A percentile compares a stretch with the other conserved stretches of the same genome.
phyloP scores from a whole-genome alignment of 2,113 vertebrate species.

The Peromyscus polionotus region DNA sequence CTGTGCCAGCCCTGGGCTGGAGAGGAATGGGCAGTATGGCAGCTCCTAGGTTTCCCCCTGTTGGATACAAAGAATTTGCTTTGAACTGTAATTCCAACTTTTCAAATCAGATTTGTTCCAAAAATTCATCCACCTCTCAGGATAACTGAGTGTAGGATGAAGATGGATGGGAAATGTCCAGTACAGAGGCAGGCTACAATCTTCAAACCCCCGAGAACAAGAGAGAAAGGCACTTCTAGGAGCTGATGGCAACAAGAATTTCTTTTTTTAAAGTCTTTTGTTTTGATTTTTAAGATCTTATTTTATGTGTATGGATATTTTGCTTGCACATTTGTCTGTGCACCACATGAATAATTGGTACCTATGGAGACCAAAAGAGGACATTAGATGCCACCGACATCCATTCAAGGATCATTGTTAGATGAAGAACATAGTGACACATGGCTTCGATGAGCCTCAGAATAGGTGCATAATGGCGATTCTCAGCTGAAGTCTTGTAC shows the following conservation, averaged over 20 bases:
- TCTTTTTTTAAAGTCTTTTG: background rate
- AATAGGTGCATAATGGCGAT: background rate
- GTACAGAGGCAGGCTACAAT: slow-evolving; percentile 11
- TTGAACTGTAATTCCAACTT: background rate
- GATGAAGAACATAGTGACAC: slow-evolving; percentile 6
- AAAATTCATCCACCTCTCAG: slow-evolving; percentile 45
- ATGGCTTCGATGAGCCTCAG: background rate
- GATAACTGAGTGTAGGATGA: slow-evolving; percentile 21
- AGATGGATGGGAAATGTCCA: slow-evolving; percentile 37
- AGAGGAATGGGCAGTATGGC: background rate
- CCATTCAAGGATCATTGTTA: background rate
- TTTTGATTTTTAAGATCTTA: background rate
- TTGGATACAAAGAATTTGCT: background rate
- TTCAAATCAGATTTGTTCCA: slow-evolving; percentile 11
- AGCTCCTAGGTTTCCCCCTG: background rate
- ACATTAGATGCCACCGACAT: background rate
- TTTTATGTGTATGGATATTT: background rate
- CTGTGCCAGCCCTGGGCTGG: background rate
- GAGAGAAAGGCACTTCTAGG: slow-evolving; percentile 31
- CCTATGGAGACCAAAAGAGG: background rate
- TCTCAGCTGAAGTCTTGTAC: background rate
- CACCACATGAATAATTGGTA: background rate
- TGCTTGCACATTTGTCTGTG: background rate
- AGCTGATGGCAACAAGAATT: background rate
- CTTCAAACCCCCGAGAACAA: slow-evolving; percentile 14